Conservation (phyloP, 2,888 invertebrate genomes). For the Sphinx pinastri region DNA sequence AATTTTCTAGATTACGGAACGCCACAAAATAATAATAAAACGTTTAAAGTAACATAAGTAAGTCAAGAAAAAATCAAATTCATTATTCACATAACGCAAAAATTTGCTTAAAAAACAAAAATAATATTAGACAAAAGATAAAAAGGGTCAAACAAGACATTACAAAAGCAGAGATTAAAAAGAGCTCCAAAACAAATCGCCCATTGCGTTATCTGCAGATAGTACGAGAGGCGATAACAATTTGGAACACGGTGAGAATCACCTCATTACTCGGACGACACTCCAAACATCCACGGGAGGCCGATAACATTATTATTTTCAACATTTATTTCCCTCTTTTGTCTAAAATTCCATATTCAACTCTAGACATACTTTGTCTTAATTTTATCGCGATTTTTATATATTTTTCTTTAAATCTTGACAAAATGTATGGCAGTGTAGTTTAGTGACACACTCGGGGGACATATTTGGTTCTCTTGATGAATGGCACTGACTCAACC, state of each 20-base stretch:
- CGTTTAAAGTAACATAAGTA: not conserved
- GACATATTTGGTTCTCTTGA: not conserved
- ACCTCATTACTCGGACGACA: conserved; percentile 12
- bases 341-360: not conserved
- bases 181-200: not conserved
- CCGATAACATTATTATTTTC: not conserved
- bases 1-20: not conserved
- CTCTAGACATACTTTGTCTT: too few species aligned
- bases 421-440: too few species aligned
- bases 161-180: conserved; percentile 10
- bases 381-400: too few species aligned
- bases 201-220: conserved; percentile 16
- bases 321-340: not conserved
- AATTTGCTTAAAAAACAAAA: not conserved
- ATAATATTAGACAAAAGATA: not conserved
- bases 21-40: too few species aligned
- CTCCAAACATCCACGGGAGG: not conserved
- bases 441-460: too few species aligned
- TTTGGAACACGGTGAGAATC: conserved; percentile 12
- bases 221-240: conserved; percentile 1
- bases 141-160: not conserved
- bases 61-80: not conserved
- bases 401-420: too few species aligned
- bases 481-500: too few species aligned
- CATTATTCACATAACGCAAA: too few species aligned